Evolutionary conservation across 1,140 invertebrate species (phyloP), one percentile per base, ranked within the genome.

Genomic region (Araneus ventricosus): DNA sequence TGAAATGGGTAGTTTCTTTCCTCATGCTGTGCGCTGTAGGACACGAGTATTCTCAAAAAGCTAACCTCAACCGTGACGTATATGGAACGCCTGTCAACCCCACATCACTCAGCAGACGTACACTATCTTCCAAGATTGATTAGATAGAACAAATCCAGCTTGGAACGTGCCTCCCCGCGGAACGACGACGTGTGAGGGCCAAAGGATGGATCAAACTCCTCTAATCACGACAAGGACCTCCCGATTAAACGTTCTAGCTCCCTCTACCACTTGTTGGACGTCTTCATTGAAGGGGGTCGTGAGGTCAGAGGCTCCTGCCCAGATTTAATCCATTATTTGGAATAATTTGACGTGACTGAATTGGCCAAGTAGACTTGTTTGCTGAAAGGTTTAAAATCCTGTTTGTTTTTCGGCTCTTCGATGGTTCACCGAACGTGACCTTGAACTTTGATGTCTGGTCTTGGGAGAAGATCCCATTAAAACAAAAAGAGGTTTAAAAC

Each of bases 331-430:
- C 70, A 37, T 37, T 37, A 37, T 75, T 75, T 20, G 27, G 30
- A 52, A 82, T 45, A 82, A 45, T 45, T 52, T 45, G 80, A 82
- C 80, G 80, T 82, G 80, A 82, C 80, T 82, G 80, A 45, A 45
- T 41, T 82, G 24, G 6, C n/a, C 41, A 52, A 82, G 41, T 41
- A 82, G 80, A 82, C 30, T 22, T 37, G 30, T 75, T 75, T 34
- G 20, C 6, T 75, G 70, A 67, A 67, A 67, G 63, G 63, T 67
- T 37, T 34, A 75, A 37, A 37, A 30, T 34, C 30, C 0, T 34
- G 14, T 75, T 75, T 75, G 27, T 75, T 75, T 75, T 75, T 34
- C 30, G 70, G 70, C 27, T 75, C 30, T 34, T 75, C 4, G 14
- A 7, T 4, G 20, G 70, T 34, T 63, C 22, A 63, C n/a, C 24